These are phyloP conservation scores for Pilophorus perplexus DNA, from an alignment of 2,888 invertebrate species.

Conservation along the genomic window DNA sequence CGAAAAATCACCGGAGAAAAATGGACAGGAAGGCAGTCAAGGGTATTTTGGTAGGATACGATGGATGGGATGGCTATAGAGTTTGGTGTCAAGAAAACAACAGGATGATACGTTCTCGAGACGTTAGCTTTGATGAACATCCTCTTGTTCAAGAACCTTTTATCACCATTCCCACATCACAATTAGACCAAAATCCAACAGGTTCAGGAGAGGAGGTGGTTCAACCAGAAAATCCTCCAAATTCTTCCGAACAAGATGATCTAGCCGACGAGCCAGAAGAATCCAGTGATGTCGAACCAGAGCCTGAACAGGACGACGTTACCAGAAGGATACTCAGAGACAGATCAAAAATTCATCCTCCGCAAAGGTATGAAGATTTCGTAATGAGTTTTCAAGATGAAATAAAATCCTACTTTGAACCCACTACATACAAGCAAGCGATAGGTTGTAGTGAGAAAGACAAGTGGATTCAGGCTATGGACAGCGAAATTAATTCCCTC, in stretches of 20 bases:
- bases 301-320: not conserved
- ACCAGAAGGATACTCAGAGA: not conserved
- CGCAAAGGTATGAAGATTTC: not conserved
- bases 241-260: not conserved
- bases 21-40: too few species aligned
- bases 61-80: too few species aligned
- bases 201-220: not conserved
- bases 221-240: not conserved
- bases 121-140: slow-evolving; percentile 4
- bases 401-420: not conserved
- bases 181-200: not conserved
- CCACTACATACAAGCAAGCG: slow-evolving; percentile 1
- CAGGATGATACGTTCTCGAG: not conserved
- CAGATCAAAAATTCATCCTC: not conserved
- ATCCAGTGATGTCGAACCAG: not conserved
- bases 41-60: too few species aligned
- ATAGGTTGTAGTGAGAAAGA: not conserved
- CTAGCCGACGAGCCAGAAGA: not conserved
- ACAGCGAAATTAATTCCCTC: slow-evolving; percentile 19
- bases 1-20: too few species aligned
- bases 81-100: not conserved
- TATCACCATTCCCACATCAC: not conserved
- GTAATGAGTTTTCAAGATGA: not conserved
- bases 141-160: not conserved
- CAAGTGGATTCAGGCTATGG: slow-evolving; percentile 5